These are phyloP conservation scores for Paratrypauchen microcephalus DNA, from an alignment of 2,797 vertebrate species.

Conservation along the genomic window DNA sequence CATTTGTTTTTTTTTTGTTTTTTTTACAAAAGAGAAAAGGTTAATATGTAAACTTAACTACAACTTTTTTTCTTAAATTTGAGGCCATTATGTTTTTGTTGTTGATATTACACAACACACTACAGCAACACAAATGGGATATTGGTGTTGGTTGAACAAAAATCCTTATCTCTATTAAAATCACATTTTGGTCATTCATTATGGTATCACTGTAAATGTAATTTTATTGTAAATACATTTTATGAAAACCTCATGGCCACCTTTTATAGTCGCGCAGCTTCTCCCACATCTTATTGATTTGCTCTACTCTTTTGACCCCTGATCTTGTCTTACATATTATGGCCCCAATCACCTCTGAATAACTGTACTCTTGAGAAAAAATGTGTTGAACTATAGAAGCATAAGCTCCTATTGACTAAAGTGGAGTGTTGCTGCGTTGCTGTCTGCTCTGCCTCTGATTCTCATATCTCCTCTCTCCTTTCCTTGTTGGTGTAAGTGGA, in stretches of 20 bases:
- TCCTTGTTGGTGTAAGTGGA: constrained; percentile 45
- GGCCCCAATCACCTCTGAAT: neutral
- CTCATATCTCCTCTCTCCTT: constrained; percentile 28
- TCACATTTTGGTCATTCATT: neutral
- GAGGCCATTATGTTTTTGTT: too few species aligned
- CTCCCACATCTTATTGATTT: constrained; percentile 1
- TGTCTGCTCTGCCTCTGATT: constrained; percentile 32
- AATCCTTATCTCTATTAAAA: neutral
- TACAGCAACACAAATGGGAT: too few species aligned
- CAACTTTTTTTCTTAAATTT: too few species aligned
- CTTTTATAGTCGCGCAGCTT: neutral
- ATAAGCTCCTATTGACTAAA: constrained; percentile 63
- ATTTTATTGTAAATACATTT: neutral
- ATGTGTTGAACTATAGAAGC: constrained; percentile 32
- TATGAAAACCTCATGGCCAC: neutral
- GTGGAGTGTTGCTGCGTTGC: constrained; percentile 37
- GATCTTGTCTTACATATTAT: constrained; percentile 4
- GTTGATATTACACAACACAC: too few species aligned
- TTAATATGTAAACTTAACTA: too few species aligned
- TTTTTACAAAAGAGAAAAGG: too few species aligned
- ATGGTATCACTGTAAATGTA: neutral
- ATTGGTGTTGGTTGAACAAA: too few species aligned
- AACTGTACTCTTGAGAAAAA: constrained; percentile 16
- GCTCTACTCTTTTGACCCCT: neutral
- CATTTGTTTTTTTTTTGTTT: too few species aligned